Evolutionary conservation across 2,888 invertebrate species (phyloP).

Genomic region (Theretra japonica): DNA sequence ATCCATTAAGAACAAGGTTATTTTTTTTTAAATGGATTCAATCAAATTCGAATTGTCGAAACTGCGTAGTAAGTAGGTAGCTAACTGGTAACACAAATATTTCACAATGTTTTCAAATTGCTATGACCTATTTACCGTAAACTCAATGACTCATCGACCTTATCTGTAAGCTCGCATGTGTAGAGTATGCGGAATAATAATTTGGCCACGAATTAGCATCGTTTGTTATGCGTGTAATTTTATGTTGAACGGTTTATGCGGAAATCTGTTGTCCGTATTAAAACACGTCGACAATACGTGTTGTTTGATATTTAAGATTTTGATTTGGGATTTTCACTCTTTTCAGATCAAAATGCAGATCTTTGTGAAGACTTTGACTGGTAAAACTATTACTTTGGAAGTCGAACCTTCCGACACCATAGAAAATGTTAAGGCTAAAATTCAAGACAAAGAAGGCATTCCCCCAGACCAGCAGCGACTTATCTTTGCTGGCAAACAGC

Average conservation of each 20-base stretch:
- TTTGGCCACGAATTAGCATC: neutral
- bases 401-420: slow-evolving; percentile 42
- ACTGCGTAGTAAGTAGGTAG: neutral
- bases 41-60: neutral
- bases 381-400: slow-evolving; percentile 41
- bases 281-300: neutral
- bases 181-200: neutral
- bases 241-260: neutral
- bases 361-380: slow-evolving; percentile 37
- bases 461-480: slow-evolving; percentile 41
- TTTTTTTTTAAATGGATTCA: neutral
- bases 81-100: neutral
- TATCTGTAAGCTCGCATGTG: neutral
- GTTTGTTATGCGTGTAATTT: neutral
- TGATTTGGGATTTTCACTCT: neutral
- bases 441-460: slow-evolving; percentile 41
- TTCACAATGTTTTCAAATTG: slow-evolving; percentile 15
- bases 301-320: neutral
- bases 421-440: slow-evolving; percentile 42
- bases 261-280: neutral
- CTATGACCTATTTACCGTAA: neutral
- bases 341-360: slow-evolving; percentile 39
- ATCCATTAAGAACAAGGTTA: neutral
- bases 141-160: neutral
- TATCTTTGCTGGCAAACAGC: slow-evolving; percentile 39